Base-by-base conservation (phyloP, 2,888 invertebrate genomes). In the Herminia tarsipennalis region DNA sequence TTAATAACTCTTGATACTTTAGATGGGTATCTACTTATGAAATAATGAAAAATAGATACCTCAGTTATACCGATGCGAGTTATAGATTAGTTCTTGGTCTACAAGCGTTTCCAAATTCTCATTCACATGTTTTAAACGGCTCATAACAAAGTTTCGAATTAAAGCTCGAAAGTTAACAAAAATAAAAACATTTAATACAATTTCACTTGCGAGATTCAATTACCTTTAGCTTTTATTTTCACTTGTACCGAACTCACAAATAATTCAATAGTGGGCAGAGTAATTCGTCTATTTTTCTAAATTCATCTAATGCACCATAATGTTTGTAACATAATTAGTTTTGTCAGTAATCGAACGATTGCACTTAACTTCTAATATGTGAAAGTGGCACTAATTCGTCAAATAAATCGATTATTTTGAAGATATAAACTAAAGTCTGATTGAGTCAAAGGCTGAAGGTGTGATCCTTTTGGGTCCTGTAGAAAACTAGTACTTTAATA, bases 321-420 rank as follows among this genome's bases (percentile, higher is more conserved):
- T 16, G 35, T 29, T 35, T 35, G 22, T 33, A 42, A 29, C 21
- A 28, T 35, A 35, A 42, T 42, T 42, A 42, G 29, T 17, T 28
- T 29, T 21, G n/a, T 28, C 12, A 16, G 29, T 22, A 56, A 59
- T 58, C 52, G 52, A 35, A 44, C 6, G n/a, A 24, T 13, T 22
- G 12, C 30, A 27, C 21, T 38, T 44, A 27, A 32, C 14, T 36
- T 29, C 8, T 18, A 6, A 35, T 62, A 63, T 68, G 79, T 69
- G 84, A 85, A 85, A 85, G 85, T 83, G 80, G 52, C 73, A 70
- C 77, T 57, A 81, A 84, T 79, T 71, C 55, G 57, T 51, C 55
- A 51, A 47, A 56, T 58, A 73, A 71, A 67, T 73, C 46, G 53
- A 44, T 65, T 72, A 70, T 74, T 73, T 66, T 71, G 76, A 70